Evolutionary conservation across 2,888 invertebrate species (phyloP), one percentile per base, ranked within the genome.

Genomic region (Clunio marinus): DNA sequence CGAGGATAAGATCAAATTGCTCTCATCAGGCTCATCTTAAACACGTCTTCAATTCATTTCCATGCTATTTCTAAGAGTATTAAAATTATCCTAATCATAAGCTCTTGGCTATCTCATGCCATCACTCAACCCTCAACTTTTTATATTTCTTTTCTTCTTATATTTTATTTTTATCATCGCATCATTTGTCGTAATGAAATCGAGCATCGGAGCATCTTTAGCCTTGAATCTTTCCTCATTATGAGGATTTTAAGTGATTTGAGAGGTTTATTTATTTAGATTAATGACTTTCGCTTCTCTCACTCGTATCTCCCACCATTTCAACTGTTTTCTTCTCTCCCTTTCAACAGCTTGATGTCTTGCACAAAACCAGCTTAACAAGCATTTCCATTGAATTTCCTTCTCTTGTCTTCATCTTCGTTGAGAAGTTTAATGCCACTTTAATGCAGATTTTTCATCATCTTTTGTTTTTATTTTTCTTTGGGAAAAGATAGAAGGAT

Each of bases 241-340:
- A 63, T 46, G 46, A 63, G 63, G 63, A 46, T 63, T 46, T 63
- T 63, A 63, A 63, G 63, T 63, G 63, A 63, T 63, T 63, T 63
- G 63, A 63, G 45, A 63, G 63, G 63, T 63, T 63, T 63, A 63
- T 63, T 63, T 63, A 63, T 63, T 63, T 63, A 63, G 63, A 63
- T 63, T 63, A 63, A 63, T 63, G 63, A 46, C 63, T 63, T 63
- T 63, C 37, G 24, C 35, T 45, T 45, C 28, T 45, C 45, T 15
- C 51, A 8, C 22, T 20, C 51, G n/a, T 32, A 32, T 4, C 4
- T 32, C 5, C 4, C n/a, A 32, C 32, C 4, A 10, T 32, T 32
- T 32, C 32, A 32, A 7, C 32, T 51, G 51, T 41, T 41, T 17
- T 20, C 51, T 20, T 51, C 17, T 8, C 17, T 17, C 17, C 5